Percentiles rank a stretch among this genome's conserved stretches.
Conservation (phyloP, 1,140 invertebrate genomes). For the Metopolophium dirhodum region DNA sequence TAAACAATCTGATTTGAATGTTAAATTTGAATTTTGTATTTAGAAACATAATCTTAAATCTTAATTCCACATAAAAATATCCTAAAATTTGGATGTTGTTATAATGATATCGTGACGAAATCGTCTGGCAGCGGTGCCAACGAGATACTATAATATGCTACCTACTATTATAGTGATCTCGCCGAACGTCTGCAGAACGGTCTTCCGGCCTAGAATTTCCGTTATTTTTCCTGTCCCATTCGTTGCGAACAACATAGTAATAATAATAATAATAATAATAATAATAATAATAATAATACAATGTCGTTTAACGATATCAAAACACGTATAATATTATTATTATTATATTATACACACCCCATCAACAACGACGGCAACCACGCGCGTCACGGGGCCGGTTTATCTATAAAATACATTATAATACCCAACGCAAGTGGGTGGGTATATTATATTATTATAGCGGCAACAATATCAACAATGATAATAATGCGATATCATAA, state of each 20-base stretch:
- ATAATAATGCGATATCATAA: not conserved
- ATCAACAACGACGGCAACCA: not conserved
- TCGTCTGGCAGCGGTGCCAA: too few relatives aligned
- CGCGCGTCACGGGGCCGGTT: not conserved
- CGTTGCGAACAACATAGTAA: not conserved
- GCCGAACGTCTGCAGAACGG: not conserved
- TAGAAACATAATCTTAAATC: too few relatives aligned
- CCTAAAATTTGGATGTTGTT: too few relatives aligned
- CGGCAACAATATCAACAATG: not conserved
- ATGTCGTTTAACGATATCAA: not conserved
- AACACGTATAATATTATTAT: not conserved
- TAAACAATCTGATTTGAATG: too few relatives aligned
- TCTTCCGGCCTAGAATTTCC: not conserved
- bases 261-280: not conserved
- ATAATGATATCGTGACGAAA: too few relatives aligned
- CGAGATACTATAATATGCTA: too few relatives aligned
- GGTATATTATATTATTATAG: not conserved
- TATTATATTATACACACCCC: not conserved
- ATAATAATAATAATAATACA: not conserved
- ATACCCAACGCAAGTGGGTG: not conserved
- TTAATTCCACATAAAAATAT: too few relatives aligned
- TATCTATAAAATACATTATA: slow-evolving; percentile 6
- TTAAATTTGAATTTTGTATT: too few relatives aligned
- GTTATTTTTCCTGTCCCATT: not conserved
- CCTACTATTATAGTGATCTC: too few relatives aligned